Base-by-base conservation (phyloP, 2,888 invertebrate genomes). In the Cabera pusaria region DNA sequence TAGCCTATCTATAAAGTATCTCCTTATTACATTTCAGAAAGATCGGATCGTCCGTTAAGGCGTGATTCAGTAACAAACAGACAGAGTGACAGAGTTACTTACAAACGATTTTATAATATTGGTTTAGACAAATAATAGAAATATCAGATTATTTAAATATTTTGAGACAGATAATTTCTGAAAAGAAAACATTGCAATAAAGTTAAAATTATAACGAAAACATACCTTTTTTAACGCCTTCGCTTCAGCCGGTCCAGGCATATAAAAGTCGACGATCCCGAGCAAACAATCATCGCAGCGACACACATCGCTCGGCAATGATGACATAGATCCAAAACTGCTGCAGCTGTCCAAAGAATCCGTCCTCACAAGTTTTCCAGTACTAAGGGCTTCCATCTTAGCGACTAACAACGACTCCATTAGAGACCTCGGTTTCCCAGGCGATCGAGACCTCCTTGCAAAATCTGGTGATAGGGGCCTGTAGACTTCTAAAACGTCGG, bases 321-420 rank as follows among this genome's bases (percentile, higher is more conserved):
- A 94, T 39, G 93, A 92, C 69, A 90, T 88, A 0, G 94, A 94
- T 7, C 93, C 91, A 37, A 92, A 88, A 35, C 94, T 94, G 72
- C 94, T 93, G 56, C 92, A 92, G 50, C 93, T 93, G 70, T 95
- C 95, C 74, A 94, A 90, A 3, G 95, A 95, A 62, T 95, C 94
- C 10, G 94, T 93, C 53, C 95, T 89, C 40, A 94, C 90, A 50
- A 95, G 73, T 48, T 76, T 86, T 52, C 89, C 90, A 7, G 85
- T 85, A 39, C 90, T 91, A 6, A 93, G 90, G 22, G 93, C 92
- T 63, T 96, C 96, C 91, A 96, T 96, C 77, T 96, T 96, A 2
- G 95, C 95, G 23, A 95, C 93, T 35, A 96, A 84, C 36, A 96
- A 79, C 42, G 93, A 93, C 72, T 96, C 96, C 96, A 96, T 96